Evolutionary conservation across 2,113 vertebrate genomes (phyloP), one percentile per base, ranked within the genome.

Genomic region (Potamarius usumacintae): DNA sequence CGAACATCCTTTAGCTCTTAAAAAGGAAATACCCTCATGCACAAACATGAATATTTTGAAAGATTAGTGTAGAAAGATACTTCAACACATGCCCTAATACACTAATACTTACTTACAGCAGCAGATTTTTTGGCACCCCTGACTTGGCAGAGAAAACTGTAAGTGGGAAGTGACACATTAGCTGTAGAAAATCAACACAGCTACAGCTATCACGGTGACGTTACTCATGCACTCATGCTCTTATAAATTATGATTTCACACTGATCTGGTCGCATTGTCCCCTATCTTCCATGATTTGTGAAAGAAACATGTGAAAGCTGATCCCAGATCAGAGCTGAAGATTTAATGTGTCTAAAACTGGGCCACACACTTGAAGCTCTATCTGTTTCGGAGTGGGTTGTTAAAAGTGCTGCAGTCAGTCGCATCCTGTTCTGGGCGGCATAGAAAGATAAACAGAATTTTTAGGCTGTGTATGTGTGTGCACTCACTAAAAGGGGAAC

Each of bases 371-470:
- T 87, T 27, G 62, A 86, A 81, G 27, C 53, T 50, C 34, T 88
- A 76, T 86, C 79, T 88, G 86, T 86, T n/a, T 82, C 55, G 14
- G 85, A 76, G 69, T 58, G 52, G 81, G 78, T 53, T 57, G 80
- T 78, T 34, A 77, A 84, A 88, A 84, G 74, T 69, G 60, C 82
- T 79, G 87, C 82, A 84, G 87, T 88, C 30, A 89, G 85, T 69
- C 50, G 87, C 83, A 83, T 85, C 77, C 85, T 77, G 80, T 86
- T 82, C 84, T 63, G 57, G 79, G 82, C 62, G 52, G 85, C 79
- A 72, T 17, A 85, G 78, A 55, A 84, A 85, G 85, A 90, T 89
- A 90, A 90, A 90, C 90, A 87, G 77, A 65, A 82, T 90, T 76
- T 90, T 84, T 85, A 86, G 72, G 69, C 84, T 82, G 58, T 86